A percentile compares a stretch with the other conserved stretches of the same genome.
These are phyloP conservation scores for Shargacucullia verbasci DNA, from an alignment of 2,888 invertebrate genomes.

Conservation along the genomic window DNA sequence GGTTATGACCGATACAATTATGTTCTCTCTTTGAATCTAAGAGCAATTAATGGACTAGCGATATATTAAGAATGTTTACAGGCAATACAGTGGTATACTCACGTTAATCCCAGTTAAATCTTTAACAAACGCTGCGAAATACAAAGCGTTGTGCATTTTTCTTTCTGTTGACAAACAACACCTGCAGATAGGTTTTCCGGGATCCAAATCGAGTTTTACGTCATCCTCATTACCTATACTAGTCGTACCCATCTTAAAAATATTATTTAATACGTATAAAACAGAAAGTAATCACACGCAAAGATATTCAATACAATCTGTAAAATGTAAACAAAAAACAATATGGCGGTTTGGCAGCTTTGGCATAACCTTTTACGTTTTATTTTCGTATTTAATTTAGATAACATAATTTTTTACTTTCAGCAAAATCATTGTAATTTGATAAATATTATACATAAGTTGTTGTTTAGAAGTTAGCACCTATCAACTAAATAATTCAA, in stretches of 20 bases:
- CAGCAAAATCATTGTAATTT: no score
- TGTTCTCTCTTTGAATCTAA: not conserved
- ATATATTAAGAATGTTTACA: not conserved
- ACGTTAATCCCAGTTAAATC: conserved; percentile 77
- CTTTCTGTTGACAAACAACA: conserved; percentile 76
- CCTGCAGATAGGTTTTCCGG: conserved; percentile 68
- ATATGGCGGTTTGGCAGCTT: conserved; percentile 35
- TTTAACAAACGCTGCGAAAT: conserved; percentile 61
- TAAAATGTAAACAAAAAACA: conserved; percentile 48
- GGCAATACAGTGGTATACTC: conserved; percentile 53
- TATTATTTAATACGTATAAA: not conserved
- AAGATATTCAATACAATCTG: not conserved
- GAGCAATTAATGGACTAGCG: not conserved
- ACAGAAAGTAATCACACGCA: conserved; percentile 7
- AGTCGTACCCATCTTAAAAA: conserved; percentile 35
- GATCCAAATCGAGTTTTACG: conserved; percentile 60
- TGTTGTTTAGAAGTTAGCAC: no score
- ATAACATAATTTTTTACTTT: no score
- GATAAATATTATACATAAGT: no score
- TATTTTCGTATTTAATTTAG: no score
- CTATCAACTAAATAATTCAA: no score
- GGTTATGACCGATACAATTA: no score
- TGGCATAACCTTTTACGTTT: not conserved
- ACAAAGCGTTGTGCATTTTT: conserved; percentile 60
- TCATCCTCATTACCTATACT: conserved; percentile 46